phyloP scores from a whole-genome alignment of 1,140 invertebrate species.

The Homarus americanus region DNA sequence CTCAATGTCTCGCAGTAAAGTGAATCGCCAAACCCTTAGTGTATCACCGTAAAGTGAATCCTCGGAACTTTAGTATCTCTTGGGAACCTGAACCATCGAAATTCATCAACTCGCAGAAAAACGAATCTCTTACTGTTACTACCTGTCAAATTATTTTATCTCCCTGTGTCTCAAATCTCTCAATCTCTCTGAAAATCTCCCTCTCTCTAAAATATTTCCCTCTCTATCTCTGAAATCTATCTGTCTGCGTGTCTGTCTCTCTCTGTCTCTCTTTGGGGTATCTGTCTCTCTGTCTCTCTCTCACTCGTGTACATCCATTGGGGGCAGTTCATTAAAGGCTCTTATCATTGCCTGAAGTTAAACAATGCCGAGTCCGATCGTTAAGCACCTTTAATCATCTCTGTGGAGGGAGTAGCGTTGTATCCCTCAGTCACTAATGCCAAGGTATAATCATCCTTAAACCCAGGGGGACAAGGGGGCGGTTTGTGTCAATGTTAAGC shows the following conservation, averaged over 20 bases:
- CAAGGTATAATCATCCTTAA: not conserved
- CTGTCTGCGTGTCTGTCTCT: not conserved
- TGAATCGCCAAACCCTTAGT: no score
- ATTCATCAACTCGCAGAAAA: no score
- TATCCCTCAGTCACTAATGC: not conserved
- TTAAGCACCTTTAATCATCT: slow-evolving; percentile 50
- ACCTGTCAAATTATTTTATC: not conserved
- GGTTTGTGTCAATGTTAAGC: not conserved
- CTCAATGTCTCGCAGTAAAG: no score
- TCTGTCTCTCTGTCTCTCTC: not conserved
- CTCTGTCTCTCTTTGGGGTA: no score
- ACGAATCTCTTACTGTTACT: no score
- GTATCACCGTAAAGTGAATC: no score
- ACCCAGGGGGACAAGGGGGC: not conserved
- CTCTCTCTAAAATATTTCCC: no score
- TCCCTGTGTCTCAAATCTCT: not conserved
- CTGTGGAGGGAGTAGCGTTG: not conserved
- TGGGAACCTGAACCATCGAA: no score
- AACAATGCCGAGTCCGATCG: slow-evolving; percentile 35
- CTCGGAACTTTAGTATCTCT: no score
- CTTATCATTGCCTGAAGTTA: slow-evolving; percentile 50
- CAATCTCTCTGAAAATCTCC: no score
- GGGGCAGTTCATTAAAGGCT: slow-evolving; percentile 32
- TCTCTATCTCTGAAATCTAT: not conserved
- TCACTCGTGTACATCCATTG: not conserved